phyloP scores from a whole-genome alignment of 2,113 vertebrate genomes.

The Nothoprocta perdicaria region DNA sequence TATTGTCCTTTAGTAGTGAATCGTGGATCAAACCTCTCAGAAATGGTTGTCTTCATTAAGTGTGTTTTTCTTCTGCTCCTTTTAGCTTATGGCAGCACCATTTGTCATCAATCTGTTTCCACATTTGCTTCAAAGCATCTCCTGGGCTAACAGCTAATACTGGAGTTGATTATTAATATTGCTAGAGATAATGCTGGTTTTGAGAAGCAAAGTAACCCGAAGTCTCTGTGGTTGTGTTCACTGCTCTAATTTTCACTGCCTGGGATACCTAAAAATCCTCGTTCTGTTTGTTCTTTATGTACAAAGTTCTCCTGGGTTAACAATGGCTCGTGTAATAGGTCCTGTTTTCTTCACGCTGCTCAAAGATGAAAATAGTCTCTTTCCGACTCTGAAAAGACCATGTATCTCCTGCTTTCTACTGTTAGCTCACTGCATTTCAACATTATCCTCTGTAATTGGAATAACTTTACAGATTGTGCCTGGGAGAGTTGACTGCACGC shows the following conservation, averaged over 20 bases:
- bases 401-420: not conserved
- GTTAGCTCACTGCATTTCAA: not conserved
- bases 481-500: not conserved
- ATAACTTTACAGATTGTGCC: not conserved
- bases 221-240: not conserved
- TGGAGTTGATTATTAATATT: conserved; percentile 31
- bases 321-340: not conserved
- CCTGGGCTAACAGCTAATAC: conserved; percentile 19
- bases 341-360: not conserved
- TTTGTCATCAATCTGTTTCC: conserved; percentile 14
- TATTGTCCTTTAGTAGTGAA: not conserved
- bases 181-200: not conserved
- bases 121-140: conserved; percentile 14
- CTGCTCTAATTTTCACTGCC: not conserved
- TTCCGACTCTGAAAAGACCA: not conserved
- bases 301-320: not conserved
- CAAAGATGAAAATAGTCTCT: not conserved
- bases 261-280: not conserved
- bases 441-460: not conserved
- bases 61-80: not conserved
- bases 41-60: conserved; percentile 10
- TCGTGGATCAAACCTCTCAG: not conserved
- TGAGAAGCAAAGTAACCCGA: not conserved
- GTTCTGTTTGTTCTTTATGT: not conserved
- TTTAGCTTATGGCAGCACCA: not conserved